Evolutionary conservation across 1,140 invertebrate genomes (phyloP).

Genomic region (Sinonovacula constricta): DNA sequence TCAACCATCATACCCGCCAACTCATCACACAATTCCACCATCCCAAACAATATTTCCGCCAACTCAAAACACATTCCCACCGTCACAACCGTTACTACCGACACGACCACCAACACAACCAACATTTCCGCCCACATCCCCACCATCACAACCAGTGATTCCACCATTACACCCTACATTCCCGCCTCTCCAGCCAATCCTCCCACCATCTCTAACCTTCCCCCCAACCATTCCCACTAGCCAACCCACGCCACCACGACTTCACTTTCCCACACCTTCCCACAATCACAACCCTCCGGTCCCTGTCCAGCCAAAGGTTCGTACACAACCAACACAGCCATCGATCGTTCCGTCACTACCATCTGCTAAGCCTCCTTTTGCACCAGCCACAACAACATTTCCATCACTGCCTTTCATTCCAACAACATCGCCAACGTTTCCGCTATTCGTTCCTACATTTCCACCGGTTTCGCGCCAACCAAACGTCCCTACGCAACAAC

Average conservation of each 20-base stretch:
- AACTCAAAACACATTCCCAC: not conserved
- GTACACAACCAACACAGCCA: not conserved
- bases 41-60: not conserved
- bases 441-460: no score
- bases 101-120: not conserved
- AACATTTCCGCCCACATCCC: not conserved
- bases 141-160: not conserved
- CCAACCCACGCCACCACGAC: not conserved
- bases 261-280: no score
- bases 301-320: no score
- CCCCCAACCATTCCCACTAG: not conserved
- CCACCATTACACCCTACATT: not conserved
- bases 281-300: no score
- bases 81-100: not conserved
- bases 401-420: not conserved
- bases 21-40: not conserved
- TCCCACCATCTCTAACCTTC: not conserved
- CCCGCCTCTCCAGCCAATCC: not conserved
- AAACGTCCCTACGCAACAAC: no score
- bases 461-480: no score
- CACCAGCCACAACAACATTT: not conserved
- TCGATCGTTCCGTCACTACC: not conserved
- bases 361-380: not conserved
- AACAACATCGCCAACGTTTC: not conserved
- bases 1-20: not conserved